Percentiles rank a stretch among this genome's conserved stretches.
Conservation (phyloP, 1,140 invertebrate species). For the Dolichoris vasculosae region DNA sequence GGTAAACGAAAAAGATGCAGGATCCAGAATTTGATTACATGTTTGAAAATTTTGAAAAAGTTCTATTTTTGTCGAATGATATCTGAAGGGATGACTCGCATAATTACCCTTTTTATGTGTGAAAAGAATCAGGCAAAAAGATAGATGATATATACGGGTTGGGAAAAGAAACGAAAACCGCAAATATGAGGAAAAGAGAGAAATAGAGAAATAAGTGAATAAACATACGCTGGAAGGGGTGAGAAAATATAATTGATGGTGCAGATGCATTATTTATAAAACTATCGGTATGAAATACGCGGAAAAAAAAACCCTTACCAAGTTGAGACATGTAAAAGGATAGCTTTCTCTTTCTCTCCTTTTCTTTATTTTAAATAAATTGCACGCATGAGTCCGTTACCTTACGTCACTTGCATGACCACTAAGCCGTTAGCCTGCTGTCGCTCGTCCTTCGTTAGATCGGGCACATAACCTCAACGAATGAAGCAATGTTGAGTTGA, state of each 20-base stretch:
- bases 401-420: conserved; percentile 67
- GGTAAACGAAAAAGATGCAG: not conserved
- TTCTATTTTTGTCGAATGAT: not conserved
- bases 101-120: too few relatives aligned
- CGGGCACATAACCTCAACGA: conserved; percentile 42
- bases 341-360: not conserved
- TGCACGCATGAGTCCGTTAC: conserved; percentile 62
- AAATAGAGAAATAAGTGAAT: not conserved
- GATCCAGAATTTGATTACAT: too few relatives aligned
- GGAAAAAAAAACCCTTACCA: too few relatives aligned
- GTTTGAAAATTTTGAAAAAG: not conserved
- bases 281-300: not conserved
- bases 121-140: too few relatives aligned
- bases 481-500: not conserved
- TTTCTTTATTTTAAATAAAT: too few relatives aligned
- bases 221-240: not conserved
- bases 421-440: conserved; percentile 55
- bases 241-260: not conserved
- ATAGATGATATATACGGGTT: too few relatives aligned
- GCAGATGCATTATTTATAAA: not conserved
- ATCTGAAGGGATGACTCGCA: too few relatives aligned
- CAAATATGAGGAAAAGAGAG: too few relatives aligned
- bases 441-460: conserved; percentile 4
- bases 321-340: not conserved
- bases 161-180: too few relatives aligned